phyloP scores from a whole-genome alignment of 2,888 invertebrate genomes.

The Bombylius major region DNA sequence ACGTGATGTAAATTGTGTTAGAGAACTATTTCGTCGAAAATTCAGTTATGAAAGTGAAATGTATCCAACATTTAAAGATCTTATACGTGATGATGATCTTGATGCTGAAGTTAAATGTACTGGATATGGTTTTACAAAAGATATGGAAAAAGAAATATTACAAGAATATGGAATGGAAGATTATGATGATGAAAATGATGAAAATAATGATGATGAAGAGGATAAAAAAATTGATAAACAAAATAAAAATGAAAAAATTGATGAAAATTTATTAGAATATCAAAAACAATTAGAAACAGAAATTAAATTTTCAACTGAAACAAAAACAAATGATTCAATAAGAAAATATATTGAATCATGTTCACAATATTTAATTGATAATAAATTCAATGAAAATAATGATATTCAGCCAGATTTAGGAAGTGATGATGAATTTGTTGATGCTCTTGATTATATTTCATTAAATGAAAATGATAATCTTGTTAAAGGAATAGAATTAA shows the following conservation, averaged over 20 bases:
- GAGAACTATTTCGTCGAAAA: constrained; percentile 78
- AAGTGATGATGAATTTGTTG: constrained; percentile 7
- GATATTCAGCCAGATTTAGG: not conserved
- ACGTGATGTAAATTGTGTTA: constrained; percentile 85
- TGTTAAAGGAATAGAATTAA: not conserved
- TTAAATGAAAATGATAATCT: not conserved
- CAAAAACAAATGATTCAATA: constrained; percentile 36
- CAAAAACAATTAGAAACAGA: constrained; percentile 32
- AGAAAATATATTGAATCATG: constrained; percentile 35
- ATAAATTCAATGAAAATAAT: constrained; percentile 16
- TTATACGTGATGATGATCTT: constrained; percentile 63
- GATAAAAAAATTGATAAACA: constrained; percentile 23
- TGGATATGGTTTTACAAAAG: constrained; percentile 79
- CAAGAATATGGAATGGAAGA: constrained; percentile 43
- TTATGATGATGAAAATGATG: constrained; percentile 25
- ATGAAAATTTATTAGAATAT: constrained; percentile 30
- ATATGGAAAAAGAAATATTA: constrained; percentile 59
- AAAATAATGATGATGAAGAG: constrained; percentile 24
- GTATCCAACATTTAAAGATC: constrained; percentile 63
- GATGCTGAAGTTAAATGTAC: constrained; percentile 87
- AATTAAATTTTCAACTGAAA: constrained; percentile 31
- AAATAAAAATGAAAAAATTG: constrained; percentile 22
- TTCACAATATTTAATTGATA: constrained; percentile 27
- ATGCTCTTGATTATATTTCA: constrained; percentile 7
- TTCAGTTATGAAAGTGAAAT: constrained; percentile 80